phyloP scores from a whole-genome alignment of 2,113 vertebrate species.

The Nothocercus nigrocapillus region DNA sequence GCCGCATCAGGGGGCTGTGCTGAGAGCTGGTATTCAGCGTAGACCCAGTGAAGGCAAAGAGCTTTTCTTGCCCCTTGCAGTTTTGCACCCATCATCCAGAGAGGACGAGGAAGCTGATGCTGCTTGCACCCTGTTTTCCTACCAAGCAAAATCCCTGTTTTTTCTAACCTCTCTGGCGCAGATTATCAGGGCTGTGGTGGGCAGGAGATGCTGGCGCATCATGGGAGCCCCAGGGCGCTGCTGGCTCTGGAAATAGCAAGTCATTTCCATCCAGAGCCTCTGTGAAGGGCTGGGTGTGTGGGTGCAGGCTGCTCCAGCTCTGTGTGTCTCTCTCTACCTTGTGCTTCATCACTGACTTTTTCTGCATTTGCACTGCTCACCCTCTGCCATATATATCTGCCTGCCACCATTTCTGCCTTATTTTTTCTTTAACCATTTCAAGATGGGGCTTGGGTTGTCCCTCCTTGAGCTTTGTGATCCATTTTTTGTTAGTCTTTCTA shows the following conservation, averaged over 20 bases:
- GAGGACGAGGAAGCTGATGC: not conserved
- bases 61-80: not conserved
- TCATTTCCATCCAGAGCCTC: slow-evolving; percentile 11
- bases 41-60: not conserved
- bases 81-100: not conserved
- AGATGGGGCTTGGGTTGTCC: not conserved
- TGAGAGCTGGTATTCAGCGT: not conserved
- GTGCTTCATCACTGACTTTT: not conserved
- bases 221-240: not conserved
- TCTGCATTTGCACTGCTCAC: not conserved
- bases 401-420: not conserved
- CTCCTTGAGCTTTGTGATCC: not conserved
- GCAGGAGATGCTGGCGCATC: not conserved
- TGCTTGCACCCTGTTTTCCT: not conserved
- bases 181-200: not conserved
- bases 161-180: not conserved
- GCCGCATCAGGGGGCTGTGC: not conserved
- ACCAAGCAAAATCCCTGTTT: not conserved
- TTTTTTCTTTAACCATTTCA: not conserved
- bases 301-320: not conserved
- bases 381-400: not conserved
- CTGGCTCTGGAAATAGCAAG: slow-evolving; percentile 23
- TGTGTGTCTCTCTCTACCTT: not conserved
- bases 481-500: not conserved
- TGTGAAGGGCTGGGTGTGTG: not conserved